These are phyloP conservation scores for Botrylloides violaceus DNA, from an alignment of 23 tunicate genomes.

Conservation along the genomic window DNA sequence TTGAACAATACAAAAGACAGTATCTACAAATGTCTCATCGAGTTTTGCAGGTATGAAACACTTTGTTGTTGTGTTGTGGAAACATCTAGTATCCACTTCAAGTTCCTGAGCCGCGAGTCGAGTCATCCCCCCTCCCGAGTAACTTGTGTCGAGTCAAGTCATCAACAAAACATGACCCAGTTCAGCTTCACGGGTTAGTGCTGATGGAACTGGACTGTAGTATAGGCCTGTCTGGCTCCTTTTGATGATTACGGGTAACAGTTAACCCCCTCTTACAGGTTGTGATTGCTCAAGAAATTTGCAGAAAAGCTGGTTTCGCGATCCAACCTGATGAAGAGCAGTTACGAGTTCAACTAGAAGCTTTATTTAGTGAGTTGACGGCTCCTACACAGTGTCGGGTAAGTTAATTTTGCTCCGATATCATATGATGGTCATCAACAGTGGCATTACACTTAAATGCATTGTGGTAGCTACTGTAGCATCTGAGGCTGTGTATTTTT, in stretches of 20 bases:
- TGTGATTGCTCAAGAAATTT: constrained; percentile 73
- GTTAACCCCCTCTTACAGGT: constrained; percentile 33
- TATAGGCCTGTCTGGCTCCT: background rate
- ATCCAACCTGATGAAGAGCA: constrained; percentile 97
- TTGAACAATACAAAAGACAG: constrained; percentile 80
- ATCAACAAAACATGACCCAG: no score
- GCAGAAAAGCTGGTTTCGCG: constrained; percentile 88
- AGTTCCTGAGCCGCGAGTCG: background rate
- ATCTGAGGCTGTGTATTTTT: no score
- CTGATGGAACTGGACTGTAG: no score
- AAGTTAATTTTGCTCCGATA: constrained; percentile 13
- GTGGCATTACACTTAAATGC: no score
- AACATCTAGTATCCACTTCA: background rate
- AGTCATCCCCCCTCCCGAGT: background rate
- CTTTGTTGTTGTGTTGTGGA: background rate
- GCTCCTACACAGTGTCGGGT: constrained; percentile 88
- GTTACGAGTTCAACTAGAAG: constrained; percentile 73
- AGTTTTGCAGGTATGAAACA: constrained; percentile 35
- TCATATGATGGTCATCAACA: no score
- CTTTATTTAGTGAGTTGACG: constrained; percentile 52
- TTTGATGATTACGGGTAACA: background rate
- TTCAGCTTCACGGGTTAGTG: no score
- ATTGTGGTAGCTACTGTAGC: no score
- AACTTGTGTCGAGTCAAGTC: no score
- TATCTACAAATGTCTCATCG: constrained; percentile 78